Evolutionary conservation across 2,888 invertebrate species (phyloP).

Genomic region (Xanthorhoe spadicearia): DNA sequence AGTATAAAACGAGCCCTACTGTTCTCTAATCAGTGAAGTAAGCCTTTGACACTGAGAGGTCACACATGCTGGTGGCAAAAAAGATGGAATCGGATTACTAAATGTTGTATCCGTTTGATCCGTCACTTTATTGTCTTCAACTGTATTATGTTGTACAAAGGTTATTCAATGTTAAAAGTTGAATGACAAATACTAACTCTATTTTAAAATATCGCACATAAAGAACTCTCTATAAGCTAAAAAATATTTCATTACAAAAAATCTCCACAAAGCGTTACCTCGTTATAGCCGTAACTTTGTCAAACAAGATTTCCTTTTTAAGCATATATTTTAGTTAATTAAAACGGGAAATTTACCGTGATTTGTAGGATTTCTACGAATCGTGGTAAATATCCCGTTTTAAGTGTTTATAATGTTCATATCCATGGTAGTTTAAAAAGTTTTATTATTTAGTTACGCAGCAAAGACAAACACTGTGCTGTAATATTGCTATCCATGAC

Average conservation of each 20-base stretch:
- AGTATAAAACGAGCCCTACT: constrained; percentile 26
- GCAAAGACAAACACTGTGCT: too few species aligned
- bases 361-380: too few species aligned
- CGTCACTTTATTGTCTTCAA: constrained; percentile 53
- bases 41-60: constrained; percentile 24
- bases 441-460: too few species aligned
- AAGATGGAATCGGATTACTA: constrained; percentile 47
- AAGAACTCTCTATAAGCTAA: neutral
- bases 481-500: constrained; percentile 22
- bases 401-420: too few species aligned
- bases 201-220: neutral
- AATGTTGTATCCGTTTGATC: constrained; percentile 54
- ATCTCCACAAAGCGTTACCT: neutral
- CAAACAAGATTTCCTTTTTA: too few species aligned
- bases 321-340: too few species aligned
- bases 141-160: constrained; percentile 6
- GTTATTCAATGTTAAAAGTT: constrained; percentile 4
- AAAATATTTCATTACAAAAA: neutral
- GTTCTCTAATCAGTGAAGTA: neutral
- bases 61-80: constrained; percentile 23
- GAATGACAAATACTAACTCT: neutral
- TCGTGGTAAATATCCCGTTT: too few species aligned
- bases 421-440: too few species aligned
- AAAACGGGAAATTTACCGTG: too few species aligned
- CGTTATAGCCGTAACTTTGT: too few species aligned